These are phyloP conservation scores for Arnoldichthys spilopterus DNA, from an alignment of 2,797 vertebrate genomes.

Conservation along the genomic window DNA sequence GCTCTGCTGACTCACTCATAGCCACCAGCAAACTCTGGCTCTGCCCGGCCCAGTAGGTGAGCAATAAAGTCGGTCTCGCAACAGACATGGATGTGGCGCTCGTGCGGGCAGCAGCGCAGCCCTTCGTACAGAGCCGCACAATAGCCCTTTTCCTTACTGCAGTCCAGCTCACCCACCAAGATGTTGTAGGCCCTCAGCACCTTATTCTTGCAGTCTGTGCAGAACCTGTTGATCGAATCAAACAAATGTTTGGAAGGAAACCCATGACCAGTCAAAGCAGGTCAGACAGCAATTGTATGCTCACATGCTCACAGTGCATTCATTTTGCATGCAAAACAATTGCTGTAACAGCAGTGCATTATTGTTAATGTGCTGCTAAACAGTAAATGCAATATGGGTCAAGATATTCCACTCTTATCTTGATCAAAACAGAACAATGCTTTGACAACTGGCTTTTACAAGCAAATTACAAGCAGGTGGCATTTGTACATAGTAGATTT, in stretches of 20 bases:
- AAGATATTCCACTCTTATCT: no score
- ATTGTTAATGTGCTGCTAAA: no score
- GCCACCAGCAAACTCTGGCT: constrained; percentile 95
- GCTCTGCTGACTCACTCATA: constrained; percentile 88
- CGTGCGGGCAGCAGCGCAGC: constrained; percentile 93
- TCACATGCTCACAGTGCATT: not conserved
- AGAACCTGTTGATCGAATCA: constrained; percentile 81
- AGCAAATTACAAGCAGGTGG: not conserved
- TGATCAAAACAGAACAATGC: not conserved
- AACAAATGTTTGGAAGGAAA: not conserved
- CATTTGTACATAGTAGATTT: constrained; percentile 22
- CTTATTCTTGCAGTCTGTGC: constrained; percentile 97
- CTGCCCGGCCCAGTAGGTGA: constrained; percentile 92
- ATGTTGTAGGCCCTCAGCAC: constrained; percentile 96
- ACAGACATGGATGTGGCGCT: constrained; percentile 95
- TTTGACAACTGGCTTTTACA: not conserved
- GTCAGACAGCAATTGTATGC: not conserved
- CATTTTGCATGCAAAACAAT: no score
- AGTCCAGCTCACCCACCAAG: constrained; percentile 93
- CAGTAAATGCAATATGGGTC: no score
- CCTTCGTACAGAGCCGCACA: constrained; percentile 95
- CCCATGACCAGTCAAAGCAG: not conserved
- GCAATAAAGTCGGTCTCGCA: constrained; percentile 97
- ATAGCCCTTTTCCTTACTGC: constrained; percentile 95
- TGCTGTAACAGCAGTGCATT: no score